Percentiles rank a stretch among this genome's conserved stretches.
Evolutionary conservation across 2,797 vertebrate species (phyloP).

Genomic region (Zenarchopterus dispar): DNA sequence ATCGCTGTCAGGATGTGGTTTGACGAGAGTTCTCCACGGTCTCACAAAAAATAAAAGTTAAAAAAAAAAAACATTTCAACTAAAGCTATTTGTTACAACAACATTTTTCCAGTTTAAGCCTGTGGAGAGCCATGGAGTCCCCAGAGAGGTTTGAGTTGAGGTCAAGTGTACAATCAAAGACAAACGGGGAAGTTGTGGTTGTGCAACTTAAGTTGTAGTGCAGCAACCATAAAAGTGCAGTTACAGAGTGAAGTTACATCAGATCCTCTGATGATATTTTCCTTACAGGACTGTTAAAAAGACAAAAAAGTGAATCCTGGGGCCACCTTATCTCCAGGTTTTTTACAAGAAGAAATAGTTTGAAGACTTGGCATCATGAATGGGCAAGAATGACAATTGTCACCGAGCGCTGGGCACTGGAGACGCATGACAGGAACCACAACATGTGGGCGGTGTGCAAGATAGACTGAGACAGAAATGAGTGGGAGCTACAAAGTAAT

Average conservation of each 20-base stretch:
- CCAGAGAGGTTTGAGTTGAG: constrained; percentile 27
- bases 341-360: not conserved
- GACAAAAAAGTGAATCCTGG: not conserved
- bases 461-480: constrained; percentile 23
- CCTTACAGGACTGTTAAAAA: not conserved
- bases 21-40: constrained; percentile 11
- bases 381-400: constrained; percentile 18
- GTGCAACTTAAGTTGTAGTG: constrained; percentile 21
- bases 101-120: constrained; percentile 6
- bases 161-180: constrained; percentile 14
- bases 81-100: constrained; percentile 31
- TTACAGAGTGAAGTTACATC: constrained; percentile 21
- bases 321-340: too few relatives aligned
- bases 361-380: constrained; percentile 55
- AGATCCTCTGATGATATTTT: constrained; percentile 7
- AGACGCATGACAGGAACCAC: constrained; percentile 14
- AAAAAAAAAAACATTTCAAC: constrained; percentile 13
- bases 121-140: constrained; percentile 26
- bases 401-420: constrained; percentile 3
- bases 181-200: constrained; percentile 41
- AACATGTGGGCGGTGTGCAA: constrained; percentile 27
- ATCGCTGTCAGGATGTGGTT: constrained; percentile 31
- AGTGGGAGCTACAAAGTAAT: constrained; percentile 31
- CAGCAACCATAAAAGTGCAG: constrained; percentile 5
- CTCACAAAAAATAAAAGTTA: constrained; percentile 9